Conservation (phyloP, 2,113 vertebrate species). For the Elephantulus edwardii region DNA sequence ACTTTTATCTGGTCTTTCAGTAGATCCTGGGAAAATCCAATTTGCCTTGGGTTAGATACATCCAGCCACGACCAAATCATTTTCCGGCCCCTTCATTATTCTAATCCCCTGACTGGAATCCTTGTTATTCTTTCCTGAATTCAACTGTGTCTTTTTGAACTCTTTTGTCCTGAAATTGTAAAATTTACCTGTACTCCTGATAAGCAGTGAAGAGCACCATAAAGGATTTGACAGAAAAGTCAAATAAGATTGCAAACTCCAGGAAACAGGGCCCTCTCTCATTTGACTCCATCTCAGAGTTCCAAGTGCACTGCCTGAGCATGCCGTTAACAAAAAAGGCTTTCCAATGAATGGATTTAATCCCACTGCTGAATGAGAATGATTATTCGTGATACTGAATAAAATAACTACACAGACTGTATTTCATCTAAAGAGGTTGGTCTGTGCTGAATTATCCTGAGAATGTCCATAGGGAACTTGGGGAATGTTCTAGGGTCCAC, state of each 20-base stretch:
- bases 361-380: slow-evolving; percentile 27
- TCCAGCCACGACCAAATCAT: background rate
- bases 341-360: slow-evolving; percentile 66
- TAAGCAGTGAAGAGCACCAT: background rate
- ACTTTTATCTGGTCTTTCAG: background rate
- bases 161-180: slow-evolving; percentile 46
- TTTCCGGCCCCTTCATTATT: background rate
- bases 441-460: slow-evolving; percentile 35
- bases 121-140: slow-evolving; percentile 32
- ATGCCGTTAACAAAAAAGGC: slow-evolving; percentile 59
- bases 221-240: slow-evolving; percentile 55
- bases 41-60: slow-evolving; percentile 8
- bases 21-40: background rate
- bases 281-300: background rate
- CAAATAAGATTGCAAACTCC: slow-evolving; percentile 50
- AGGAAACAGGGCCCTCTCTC: slow-evolving; percentile 18
- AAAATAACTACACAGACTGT: slow-evolving; percentile 30
- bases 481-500: slow-evolving; percentile 47
- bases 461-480: slow-evolving; percentile 47
- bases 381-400: slow-evolving; percentile 54
- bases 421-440: slow-evolving; percentile 39
- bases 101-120: slow-evolving; percentile 51
- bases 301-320: background rate
- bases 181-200: slow-evolving; percentile 18
- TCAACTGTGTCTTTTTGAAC: background rate